Conservation (phyloP, 1,140 invertebrate genomes). For the Heliothis subflexa region DNA sequence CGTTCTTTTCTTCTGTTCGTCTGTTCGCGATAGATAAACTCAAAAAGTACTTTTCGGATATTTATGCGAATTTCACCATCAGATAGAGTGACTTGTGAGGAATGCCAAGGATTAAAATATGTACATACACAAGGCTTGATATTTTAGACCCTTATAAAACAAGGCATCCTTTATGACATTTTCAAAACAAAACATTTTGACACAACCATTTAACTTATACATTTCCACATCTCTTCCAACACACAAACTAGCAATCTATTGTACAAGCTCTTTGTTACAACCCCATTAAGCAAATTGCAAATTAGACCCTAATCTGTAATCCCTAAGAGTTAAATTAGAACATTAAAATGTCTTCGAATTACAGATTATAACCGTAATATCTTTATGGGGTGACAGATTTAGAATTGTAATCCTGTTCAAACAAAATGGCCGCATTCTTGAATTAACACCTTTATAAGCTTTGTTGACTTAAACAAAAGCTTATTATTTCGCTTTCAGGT, state of each 20-base stretch:
- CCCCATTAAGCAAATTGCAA: not conserved
- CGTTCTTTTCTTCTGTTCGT: no score
- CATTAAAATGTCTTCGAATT: constrained; percentile 22
- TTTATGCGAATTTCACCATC: not conserved
- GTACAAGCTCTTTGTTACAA: not conserved
- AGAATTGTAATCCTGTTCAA: constrained; percentile 50
- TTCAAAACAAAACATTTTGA: no score
- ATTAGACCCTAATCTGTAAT: constrained; percentile 30
- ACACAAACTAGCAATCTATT: not conserved
- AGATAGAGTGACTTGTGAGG: not conserved
- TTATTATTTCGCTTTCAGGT: constrained; percentile 5
- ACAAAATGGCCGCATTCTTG: constrained; percentile 25
- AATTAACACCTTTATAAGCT: constrained; percentile 33
- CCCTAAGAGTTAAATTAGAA: constrained; percentile 23
- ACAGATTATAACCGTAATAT: constrained; percentile 53
- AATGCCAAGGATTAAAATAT: not conserved
- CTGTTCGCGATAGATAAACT: no score
- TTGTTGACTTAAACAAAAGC: constrained; percentile 33
- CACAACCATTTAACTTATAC: not conserved
- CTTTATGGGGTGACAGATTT: constrained; percentile 49
- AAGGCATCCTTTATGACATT: no score
- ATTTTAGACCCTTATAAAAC: no score
- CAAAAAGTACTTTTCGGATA: not conserved
- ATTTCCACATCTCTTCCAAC: not conserved
- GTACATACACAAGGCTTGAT: not conserved